Evolutionary conservation across 2,113 vertebrate species (phyloP), one percentile per base, ranked within the genome.

Genomic region (Silurus asotus): DNA sequence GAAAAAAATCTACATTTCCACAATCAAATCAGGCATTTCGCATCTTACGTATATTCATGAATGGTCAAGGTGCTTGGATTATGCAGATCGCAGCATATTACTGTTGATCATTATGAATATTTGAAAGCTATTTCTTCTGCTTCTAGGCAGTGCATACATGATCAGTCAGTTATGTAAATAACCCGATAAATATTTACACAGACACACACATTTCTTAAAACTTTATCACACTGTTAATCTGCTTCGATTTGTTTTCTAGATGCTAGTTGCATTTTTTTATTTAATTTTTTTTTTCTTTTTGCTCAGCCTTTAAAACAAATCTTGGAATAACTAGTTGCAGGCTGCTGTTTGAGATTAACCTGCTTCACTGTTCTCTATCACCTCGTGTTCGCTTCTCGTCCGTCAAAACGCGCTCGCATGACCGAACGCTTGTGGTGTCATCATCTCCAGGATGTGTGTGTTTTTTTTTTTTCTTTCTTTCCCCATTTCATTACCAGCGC

Each of bases 311-410:
- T 10, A 17, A 84, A 85, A 45, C 86, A 88, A 89, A 84, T 91
- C 81, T 83, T 56, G 84, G 87, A 87, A 84, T 89, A 90, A 87
- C 83, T 72, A 77, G 89, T 87, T 87, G 91, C 88, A 93, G 89
- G 90, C 90, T 91, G 91, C 85, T 89, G 88, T 93, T 84, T 90
- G 67, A 19, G 75, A 88, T 89, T 89, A 28, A 81, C 37, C 72
- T 86, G 86, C 59, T 84, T 81, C 45, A 81, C 17, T 80, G 6
- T 80, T 74, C 53, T 84, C 72, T 56, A 51, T 85, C 69, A 49
- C 25, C 53, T 25, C 19, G 17, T 65, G 53, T 15, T 80, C 23
- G 53, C 56, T 28, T 82, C 11, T 59, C 77, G 51, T 87, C 65
- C 58, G 59, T 79, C 37, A 59, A 85, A 83, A 80, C n/a, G 48